Evolutionary conservation across 2,888 invertebrate species (phyloP).

Genomic region (Gandaritis pyraliata): DNA sequence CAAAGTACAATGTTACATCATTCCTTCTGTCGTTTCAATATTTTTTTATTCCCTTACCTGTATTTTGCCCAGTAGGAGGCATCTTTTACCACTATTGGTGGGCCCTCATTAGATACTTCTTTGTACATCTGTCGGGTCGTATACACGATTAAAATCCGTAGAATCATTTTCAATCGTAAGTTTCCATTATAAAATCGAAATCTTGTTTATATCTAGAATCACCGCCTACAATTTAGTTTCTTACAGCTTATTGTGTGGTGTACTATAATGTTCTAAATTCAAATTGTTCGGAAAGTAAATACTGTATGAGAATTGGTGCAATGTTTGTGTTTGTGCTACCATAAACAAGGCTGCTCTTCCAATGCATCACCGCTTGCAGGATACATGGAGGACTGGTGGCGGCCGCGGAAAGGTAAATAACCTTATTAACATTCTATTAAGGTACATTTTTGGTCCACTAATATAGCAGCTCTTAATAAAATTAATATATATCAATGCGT

Average conservation of each 20-base stretch:
- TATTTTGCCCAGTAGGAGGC: too few species aligned
- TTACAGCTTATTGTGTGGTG: conserved; percentile 39
- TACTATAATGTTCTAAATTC: conserved; percentile 34
- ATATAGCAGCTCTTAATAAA: conserved; percentile 34
- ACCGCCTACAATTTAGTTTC: background rate
- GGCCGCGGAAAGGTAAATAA: conserved; percentile 96
- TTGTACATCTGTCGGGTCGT: too few species aligned
- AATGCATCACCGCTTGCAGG: conserved; percentile 97
- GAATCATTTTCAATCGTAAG: too few species aligned
- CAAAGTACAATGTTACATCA: too few species aligned
- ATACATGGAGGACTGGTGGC: conserved; percentile 99
- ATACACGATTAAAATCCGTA: too few species aligned
- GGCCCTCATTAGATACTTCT: too few species aligned
- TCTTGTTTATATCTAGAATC: background rate
- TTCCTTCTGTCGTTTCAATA: too few species aligned
- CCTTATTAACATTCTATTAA: conserved; percentile 64
- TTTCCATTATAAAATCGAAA: too few species aligned
- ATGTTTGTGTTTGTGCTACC: conserved; percentile 85
- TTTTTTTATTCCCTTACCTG: too few species aligned
- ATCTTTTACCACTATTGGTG: too few species aligned
- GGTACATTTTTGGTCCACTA: conserved; percentile 47
- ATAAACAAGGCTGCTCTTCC: conserved; percentile 87
- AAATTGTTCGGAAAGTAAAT: conserved; percentile 70
- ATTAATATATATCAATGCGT: too few species aligned
- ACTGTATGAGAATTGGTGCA: conserved; percentile 81